Evolutionary conservation across 2,797 vertebrate species (phyloP), one percentile per base, ranked within the genome.

Genomic region (Alfaro cultratus): DNA sequence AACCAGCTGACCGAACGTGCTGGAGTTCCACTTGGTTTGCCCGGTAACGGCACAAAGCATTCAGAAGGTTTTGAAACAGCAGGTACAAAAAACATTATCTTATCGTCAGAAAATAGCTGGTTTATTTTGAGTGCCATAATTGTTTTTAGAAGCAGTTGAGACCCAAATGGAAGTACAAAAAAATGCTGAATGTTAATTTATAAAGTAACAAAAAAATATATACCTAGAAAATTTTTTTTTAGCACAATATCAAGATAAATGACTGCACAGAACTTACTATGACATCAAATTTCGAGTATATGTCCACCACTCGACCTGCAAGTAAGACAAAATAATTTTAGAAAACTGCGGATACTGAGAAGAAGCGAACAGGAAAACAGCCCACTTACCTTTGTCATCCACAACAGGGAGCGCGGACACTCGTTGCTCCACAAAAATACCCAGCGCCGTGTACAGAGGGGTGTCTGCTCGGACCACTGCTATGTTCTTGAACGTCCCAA

Each of bases 241-340:
- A 73, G 12, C 23, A 13, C 11, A 60, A 57, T 26, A 41, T 43
- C 15, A 26, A 53, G 16, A 43, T 39, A 26, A 57, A 26, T 39
- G 47, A 73, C 11, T 67, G 26, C 21, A 45, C 34, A 64, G n/a
- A 53, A 99, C 98, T 98, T 96, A 99, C 98, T 85, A 99, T 99
- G 71, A 99, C 98, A 21, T 99, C 98, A 87, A 99, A 99, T 89
- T 99, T 99, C 77, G 98, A 99, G 94, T 99, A 99, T 88, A 99
- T 99, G 89, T 99, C 98, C 86, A 99, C 97, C 85, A 99, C 98
- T 60, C 96, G 97, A 57, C 98, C 98, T 99, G 89, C 67, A 83
- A 81, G 34, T 84, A 39, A 46, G 16, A 83, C 83, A 13, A 88
- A 70, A 81, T 39, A 0, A 49, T 5, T 62, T 16, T 83, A 21